Base-by-base conservation (phyloP, 2,113 vertebrate species). In the Verasper variegatus region DNA sequence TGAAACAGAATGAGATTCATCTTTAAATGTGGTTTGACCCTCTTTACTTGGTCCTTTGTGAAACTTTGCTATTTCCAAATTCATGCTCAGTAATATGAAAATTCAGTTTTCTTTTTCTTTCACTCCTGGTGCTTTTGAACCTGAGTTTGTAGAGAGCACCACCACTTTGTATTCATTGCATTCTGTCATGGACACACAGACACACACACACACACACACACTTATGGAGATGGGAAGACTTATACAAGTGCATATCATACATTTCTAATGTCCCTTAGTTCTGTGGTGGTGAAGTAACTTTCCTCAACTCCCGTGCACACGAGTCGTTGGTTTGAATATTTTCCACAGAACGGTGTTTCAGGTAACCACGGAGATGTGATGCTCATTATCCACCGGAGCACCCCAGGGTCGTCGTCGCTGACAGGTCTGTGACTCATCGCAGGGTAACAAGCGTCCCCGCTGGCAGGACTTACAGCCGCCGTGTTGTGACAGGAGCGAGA, bases 211-310 rank as follows among this genome's bases (percentile, higher is more conserved):
- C 37, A 40, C 37, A 40, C 37, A 40, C 37, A 47, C 13, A 47
- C 14, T 47, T 47, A 47, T 47, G 45, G 17, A 17, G 10, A 60
- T 52, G 11, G 27, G 72, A 62, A 6, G 57, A 4, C 13, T 52
- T 11, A 56, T 26, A 80, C 35, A 55, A 63, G 54, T 66, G 20
- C 64, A 80, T 73, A 70, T 83, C 64, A 71, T 72, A 70, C 75
- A 76, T 70, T 71, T 76, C 51, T 64, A 68, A 77, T 80, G 24
- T 67, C 24, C 10, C 5, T 40, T 40, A 13, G 40, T 40, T 40
- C 40, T 40, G 40, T 13, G 40, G 5, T 7, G 27, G 27, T 31
- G 27, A 31, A 31, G 27, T 3, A 12, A 40, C 40, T 40, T 40
- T 40, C 40, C 40, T 40, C 40, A 3, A 40, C 10, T 13, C 40